Percentiles rank a stretch among this genome's conserved stretches.
Conservation (phyloP, 1,140 invertebrate species). For the Meloidogyne hapla region DNA sequence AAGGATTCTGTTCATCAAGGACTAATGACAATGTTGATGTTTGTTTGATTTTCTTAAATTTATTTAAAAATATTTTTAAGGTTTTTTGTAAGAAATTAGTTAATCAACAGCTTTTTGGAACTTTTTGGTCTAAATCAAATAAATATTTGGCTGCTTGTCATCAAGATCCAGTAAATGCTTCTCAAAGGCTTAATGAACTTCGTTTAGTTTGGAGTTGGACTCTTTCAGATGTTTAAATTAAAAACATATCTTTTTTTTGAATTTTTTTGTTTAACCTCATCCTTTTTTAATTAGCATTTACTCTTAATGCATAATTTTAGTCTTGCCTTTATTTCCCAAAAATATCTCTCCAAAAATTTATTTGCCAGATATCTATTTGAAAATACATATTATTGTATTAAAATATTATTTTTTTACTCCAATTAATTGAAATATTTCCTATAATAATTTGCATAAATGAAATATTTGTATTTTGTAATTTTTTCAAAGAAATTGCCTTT, state of each 20-base stretch:
- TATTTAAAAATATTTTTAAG: slow-evolving; percentile 28
- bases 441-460: not conserved
- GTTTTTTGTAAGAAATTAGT: slow-evolving; percentile 62
- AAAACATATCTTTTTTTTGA: not conserved
- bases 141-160: slow-evolving; percentile 60
- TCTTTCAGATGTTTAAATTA: slow-evolving; percentile 54
- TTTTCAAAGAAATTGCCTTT: not conserved
- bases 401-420: not conserved
- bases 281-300: not conserved
- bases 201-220: slow-evolving; percentile 60
- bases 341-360: slow-evolving; percentile 3
- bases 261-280: not conserved
- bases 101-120: slow-evolving; percentile 54
- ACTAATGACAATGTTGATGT: slow-evolving; percentile 62
- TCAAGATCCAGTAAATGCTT: slow-evolving; percentile 42
- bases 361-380: not conserved
- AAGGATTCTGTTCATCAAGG: slow-evolving; percentile 43
- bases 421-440: not conserved
- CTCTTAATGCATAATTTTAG: not conserved
- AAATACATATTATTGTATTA: not conserved
- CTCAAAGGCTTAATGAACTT: slow-evolving; percentile 55
- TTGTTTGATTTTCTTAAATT: slow-evolving; percentile 2
- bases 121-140: slow-evolving; percentile 62
- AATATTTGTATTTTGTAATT: not conserved
- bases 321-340: not conserved